Conservation (phyloP, 2,797 vertebrate genomes). For the Limosa lapponica region DNA sequence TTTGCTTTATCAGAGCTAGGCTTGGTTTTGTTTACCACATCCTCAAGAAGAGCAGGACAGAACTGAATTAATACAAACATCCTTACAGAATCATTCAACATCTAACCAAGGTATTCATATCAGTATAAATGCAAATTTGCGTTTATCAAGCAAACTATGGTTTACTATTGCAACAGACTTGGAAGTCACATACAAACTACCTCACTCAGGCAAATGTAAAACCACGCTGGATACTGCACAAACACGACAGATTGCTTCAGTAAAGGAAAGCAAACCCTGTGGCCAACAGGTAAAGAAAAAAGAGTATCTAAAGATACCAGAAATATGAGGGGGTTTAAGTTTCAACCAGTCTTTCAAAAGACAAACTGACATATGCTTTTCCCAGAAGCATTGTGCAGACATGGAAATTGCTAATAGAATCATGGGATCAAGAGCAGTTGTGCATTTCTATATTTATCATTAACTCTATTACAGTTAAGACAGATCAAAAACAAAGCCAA, state of each 20-base stretch:
- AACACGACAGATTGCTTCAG: background rate
- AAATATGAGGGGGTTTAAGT: background rate
- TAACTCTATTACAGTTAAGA: background rate
- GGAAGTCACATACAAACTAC: background rate
- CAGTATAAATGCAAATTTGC: background rate
- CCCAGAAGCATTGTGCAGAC: background rate
- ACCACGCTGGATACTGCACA: background rate
- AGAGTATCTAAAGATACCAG: background rate
- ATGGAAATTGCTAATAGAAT: background rate
- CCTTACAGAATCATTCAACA: background rate
- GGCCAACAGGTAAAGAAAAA: background rate
- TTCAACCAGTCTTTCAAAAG: background rate
- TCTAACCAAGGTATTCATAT: background rate
- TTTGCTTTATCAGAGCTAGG: background rate
- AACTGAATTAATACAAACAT: background rate
- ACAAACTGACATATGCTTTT: background rate
- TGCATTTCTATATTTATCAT: background rate
- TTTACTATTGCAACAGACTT: background rate
- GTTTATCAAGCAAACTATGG: background rate
- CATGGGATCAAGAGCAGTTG: background rate
- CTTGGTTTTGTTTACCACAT: background rate
- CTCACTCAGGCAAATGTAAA: background rate
- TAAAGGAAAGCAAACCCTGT: background rate
- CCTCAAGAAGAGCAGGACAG: background rate
- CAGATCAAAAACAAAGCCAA: background rate